Percentiles rank a stretch among this genome's conserved stretches.
Conservation (phyloP, 1,140 invertebrate genomes). For the Drosophila willistoni region DNA sequence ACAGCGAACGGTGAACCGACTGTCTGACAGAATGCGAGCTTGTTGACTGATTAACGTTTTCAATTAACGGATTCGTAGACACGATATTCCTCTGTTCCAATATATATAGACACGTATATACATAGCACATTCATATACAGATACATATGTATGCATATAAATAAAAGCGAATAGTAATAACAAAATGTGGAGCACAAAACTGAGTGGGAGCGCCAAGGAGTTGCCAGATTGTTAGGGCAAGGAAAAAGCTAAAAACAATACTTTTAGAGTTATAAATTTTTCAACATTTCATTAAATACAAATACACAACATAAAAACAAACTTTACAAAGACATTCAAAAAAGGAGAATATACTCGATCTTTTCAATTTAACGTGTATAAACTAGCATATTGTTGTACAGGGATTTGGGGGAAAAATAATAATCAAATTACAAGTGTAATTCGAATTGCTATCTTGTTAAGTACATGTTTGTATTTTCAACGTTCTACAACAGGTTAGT, state of each 20-base stretch:
- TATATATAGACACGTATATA: slow-evolving; percentile 34
- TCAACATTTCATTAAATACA: no score
- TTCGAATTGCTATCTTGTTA: no score
- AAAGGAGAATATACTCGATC: no score
- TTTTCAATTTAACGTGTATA: no score
- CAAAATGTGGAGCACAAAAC: slow-evolving; percentile 55
- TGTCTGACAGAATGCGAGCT: slow-evolving; percentile 38
- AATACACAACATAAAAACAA: no score
- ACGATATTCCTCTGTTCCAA: slow-evolving; percentile 57
- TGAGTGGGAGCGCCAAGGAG: slow-evolving; percentile 36
- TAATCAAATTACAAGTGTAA: no score
- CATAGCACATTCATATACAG: slow-evolving; percentile 32
- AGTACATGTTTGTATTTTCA: no score
- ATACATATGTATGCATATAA: slow-evolving; percentile 53
- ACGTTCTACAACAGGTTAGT: neutral
- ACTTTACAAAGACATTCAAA: no score
- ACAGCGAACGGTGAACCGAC: slow-evolving; percentile 4
- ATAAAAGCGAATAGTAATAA: slow-evolving; percentile 62
- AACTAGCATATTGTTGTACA: no score
- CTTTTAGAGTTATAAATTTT: neutral
- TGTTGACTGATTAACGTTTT: slow-evolving; percentile 69
- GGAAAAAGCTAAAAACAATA: neutral
- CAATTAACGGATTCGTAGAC: slow-evolving; percentile 61
- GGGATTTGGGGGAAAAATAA: no score
- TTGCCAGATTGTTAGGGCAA: slow-evolving; percentile 51